These are phyloP conservation scores for Synaphobranchus kaupii DNA, from an alignment of 2,797 vertebrate species.

Conservation along the genomic window DNA sequence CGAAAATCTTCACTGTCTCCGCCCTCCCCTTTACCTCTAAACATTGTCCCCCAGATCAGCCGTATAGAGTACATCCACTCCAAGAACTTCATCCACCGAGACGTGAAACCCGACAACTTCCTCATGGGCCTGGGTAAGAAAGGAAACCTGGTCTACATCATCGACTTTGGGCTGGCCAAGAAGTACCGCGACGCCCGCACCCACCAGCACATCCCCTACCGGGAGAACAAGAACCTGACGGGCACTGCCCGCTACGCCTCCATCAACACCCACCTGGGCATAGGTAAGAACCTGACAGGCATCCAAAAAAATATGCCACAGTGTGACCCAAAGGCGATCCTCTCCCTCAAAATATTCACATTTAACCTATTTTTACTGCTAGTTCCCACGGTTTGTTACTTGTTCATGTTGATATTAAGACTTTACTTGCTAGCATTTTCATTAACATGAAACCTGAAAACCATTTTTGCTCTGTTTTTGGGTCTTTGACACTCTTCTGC, in stretches of 20 bases:
- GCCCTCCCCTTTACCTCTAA: background rate
- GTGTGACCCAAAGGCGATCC: background rate
- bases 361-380: background rate
- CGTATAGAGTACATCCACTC: conserved; percentile 97
- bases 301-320: background rate
- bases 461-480: background rate
- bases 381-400: background rate
- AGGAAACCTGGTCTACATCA: conserved; percentile 96
- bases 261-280: conserved; percentile 96
- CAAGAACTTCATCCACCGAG: conserved; percentile 98
- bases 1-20: conserved; percentile 17
- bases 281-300: conserved; percentile 73
- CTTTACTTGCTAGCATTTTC: background rate
- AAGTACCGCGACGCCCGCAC: conserved; percentile 95
- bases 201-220: conserved; percentile 96
- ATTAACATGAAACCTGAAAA: background rate
- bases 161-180: conserved; percentile 96
- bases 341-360: background rate
- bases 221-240: conserved; percentile 97
- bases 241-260: conserved; percentile 96
- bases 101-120: conserved; percentile 97
- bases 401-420: background rate
- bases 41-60: conserved; percentile 79
- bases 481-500: background rate
- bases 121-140: conserved; percentile 98